These are phyloP conservation scores for Passerculus sandwichensis DNA, from an alignment of 2,797 vertebrate species.

Conservation along the genomic window DNA sequence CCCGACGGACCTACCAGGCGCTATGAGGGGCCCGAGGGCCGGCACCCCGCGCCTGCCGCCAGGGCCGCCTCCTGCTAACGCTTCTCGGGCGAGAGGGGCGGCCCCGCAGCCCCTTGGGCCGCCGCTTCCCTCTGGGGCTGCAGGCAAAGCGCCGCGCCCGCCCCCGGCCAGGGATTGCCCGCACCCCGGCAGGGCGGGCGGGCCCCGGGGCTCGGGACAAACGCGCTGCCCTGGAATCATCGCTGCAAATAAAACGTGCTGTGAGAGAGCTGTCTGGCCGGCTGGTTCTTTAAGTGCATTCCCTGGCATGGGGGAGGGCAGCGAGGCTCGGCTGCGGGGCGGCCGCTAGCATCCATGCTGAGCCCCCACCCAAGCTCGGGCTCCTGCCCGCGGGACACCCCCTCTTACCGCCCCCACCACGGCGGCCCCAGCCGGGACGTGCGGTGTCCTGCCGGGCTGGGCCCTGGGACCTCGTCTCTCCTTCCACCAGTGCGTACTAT, in stretches of 20 bases:
- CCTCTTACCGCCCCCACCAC: background rate
- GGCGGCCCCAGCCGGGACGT: rapidly evolving
- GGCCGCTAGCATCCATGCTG: background rate
- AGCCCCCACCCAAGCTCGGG: rapidly evolving
- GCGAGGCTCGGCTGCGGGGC: background rate
- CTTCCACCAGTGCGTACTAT: rapidly evolving
- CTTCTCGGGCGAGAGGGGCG: background rate
- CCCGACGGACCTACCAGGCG: conserved; percentile 92
- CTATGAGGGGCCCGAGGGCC: conserved; percentile 78
- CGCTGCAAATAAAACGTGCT: conserved; percentile 72
- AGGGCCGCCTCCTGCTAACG: background rate
- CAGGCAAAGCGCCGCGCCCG: background rate
- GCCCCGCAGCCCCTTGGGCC: background rate
- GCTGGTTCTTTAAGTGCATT: conserved; percentile 11
- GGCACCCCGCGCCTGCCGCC: background rate
- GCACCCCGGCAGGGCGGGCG: background rate
- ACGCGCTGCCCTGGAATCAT: conserved; percentile 34
- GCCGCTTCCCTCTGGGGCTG: background rate
- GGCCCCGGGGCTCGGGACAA: background rate
- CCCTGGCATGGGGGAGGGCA: background rate
- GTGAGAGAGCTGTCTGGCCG: conserved; percentile 30
- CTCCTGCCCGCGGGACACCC: background rate
- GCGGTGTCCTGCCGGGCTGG: rapidly evolving
- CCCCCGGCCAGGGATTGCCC: too few relatives aligned
- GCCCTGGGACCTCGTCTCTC: background rate